Base-by-base conservation (phyloP, 92 coral and sea anemone species). In the Bergia sp. region DNA sequence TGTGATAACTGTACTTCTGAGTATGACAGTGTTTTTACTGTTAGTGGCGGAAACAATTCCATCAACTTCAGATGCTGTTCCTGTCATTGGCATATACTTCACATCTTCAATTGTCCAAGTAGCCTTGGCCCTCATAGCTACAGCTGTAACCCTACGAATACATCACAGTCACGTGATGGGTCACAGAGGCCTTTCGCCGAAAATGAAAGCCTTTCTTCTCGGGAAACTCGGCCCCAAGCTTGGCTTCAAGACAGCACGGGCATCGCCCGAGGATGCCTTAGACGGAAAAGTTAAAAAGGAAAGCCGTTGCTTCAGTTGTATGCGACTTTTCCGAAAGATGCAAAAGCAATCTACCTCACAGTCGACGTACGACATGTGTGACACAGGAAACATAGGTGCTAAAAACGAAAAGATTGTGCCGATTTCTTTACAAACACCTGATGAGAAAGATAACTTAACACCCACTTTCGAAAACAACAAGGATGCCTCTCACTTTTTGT, bases 31-130 rank as follows among this genome's bases (percentile, higher is more conserved):
- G 47, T 95, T 95, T 50, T 90, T 95, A 50, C 90, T 95, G 84
- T 69, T 95, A 61, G 96, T 95, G 7, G 98, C 98, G 1, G 98
- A 95, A 86, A 92, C 94, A 55, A 93, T 95, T 49, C 98, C 98
- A 0, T 92, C 98, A 36, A 95, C 98, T 36, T 95, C 98, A 5
- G 98, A 95, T 18, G 96, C 98, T 6, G 96, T 96, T 10, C 98
- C 99, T 36, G 96, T 96, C 0, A 94, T 96, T 37, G 98, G 98
- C 23, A 92, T 95, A 82, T 93, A 90, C 86, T 95, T 92, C 85
- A 91, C 98, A 11, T 90, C 94, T 6, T 96, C 98, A n/a, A 95
- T 94, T 8, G 84, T 96, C 18, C 96, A 93, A 64, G 96, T 96
- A 0, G 90, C 99, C 6, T 85, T 95, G 7, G 98, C 98, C 37